Evolutionary conservation across 2,888 invertebrate genomes (phyloP), one percentile per base, ranked within the genome.

Genomic region (Holacanthella duospinosa): DNA sequence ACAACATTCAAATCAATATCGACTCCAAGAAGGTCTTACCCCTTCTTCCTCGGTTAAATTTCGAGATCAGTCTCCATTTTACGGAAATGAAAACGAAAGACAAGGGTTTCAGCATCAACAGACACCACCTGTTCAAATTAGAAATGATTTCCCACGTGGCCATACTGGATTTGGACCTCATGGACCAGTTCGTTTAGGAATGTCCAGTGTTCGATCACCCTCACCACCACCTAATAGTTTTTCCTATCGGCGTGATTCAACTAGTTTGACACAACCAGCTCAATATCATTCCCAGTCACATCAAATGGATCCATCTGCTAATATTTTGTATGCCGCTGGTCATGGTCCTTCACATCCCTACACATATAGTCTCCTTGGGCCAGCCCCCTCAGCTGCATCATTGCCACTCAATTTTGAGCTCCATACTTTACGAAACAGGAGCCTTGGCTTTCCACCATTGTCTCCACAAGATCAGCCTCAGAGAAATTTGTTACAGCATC

Each of bases 161-260:
- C n/a, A n/a, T n/a, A n/a, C n/a, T n/a, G n/a, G n/a, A n/a, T n/a
- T n/a, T n/a, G n/a, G n/a, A n/a, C n/a, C n/a, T n/a, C n/a, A n/a
- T n/a, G n/a, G n/a, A n/a, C n/a, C n/a, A n/a, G n/a, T n/a, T n/a
- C n/a, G n/a, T n/a, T n/a, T n/a, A n/a, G n/a, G n/a, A n/a, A n/a
- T n/a, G n/a, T 16, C 36, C 9, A 6, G 36, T 36, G 36, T 12
- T 16, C 36, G 36, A 36, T 36, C 55, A 57, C 1, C 24, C 27
- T 55, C 55, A 55, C 55, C 55, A 27, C 55, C 55, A 24, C 21
- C 25, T 26, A 21, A 55, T 26, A 24, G 2, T 55, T 25, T 28
- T n/a, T 60, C 21, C 61, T 62, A 48, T 36, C 64, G 26, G 16
- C 36, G 16, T 36, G 16, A 6, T 36, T 12, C 36, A 16, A 16